phyloP scores from a whole-genome alignment of 2,113 vertebrate species.

The Scomber scombrus region DNA sequence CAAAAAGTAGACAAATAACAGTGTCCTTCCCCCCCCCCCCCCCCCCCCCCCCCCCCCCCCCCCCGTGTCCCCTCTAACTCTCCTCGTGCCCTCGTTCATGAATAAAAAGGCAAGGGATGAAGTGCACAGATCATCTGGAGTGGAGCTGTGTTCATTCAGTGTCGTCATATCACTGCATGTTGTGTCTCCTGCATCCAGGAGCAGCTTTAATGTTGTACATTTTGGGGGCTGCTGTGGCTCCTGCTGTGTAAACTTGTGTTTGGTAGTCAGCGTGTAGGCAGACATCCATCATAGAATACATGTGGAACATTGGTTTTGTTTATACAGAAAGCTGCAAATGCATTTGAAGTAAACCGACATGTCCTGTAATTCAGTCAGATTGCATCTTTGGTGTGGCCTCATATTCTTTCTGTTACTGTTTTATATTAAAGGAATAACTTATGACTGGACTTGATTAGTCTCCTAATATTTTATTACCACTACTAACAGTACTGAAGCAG shows the following conservation, averaged over 20 bases:
- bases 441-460: slow-evolving; percentile 1
- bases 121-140: not conserved
- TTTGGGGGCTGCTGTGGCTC: slow-evolving; percentile 17
- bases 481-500: not conserved
- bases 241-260: slow-evolving; percentile 58
- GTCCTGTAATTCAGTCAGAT: slow-evolving; percentile 66
- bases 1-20: not conserved
- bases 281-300: slow-evolving; percentile 33
- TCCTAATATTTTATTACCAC: not conserved
- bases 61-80: not conserved
- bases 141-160: not conserved
- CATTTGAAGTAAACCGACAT: slow-evolving; percentile 26
- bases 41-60: not conserved
- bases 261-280: slow-evolving; percentile 36
- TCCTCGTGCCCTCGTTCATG: not conserved
- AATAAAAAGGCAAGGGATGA: not conserved
- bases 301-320: slow-evolving; percentile 54
- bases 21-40: too few species aligned
- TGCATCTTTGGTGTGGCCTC: slow-evolving; percentile 80
- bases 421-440: slow-evolving; percentile 82
- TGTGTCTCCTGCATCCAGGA: slow-evolving; percentile 25
- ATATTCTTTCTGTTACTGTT: slow-evolving; percentile 79
- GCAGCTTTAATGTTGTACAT: slow-evolving; percentile 3
- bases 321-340: slow-evolving; percentile 30
- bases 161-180: slow-evolving; percentile 50